Percentiles rank a stretch among this genome's conserved stretches.
Conservation (phyloP, 1,140 invertebrate genomes). For the Wiebesia pumilae region DNA sequence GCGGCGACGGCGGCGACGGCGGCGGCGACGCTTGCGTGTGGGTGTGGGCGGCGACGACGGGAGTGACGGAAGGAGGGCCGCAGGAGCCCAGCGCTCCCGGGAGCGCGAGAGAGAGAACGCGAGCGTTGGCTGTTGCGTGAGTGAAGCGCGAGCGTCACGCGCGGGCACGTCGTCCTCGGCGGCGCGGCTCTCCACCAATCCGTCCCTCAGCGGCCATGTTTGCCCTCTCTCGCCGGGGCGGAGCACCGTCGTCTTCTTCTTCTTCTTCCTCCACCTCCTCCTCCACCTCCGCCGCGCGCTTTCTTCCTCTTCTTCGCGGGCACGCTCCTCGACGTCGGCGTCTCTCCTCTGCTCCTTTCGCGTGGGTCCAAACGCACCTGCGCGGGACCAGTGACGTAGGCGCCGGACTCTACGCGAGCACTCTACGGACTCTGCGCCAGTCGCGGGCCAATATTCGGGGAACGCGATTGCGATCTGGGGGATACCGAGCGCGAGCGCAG, state of each 20-base stretch:
- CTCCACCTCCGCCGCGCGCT: not conserved
- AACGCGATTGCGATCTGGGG: not conserved
- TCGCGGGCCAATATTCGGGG: not conserved
- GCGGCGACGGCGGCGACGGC: not conserved
- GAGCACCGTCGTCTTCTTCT: slow-evolving; percentile 59
- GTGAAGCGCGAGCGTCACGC: slow-evolving; percentile 73
- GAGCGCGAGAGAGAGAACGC: slow-evolving; percentile 60
- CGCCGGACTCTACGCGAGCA: too few species aligned
- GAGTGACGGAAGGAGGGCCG: slow-evolving; percentile 57
- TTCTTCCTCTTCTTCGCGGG: not conserved
- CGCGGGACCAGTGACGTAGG: slow-evolving; percentile 38
- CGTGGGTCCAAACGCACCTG: slow-evolving; percentile 13
- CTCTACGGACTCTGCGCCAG: not conserved
- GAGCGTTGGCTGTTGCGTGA: slow-evolving; percentile 60
- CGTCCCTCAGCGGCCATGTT: slow-evolving; percentile 75
- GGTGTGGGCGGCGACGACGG: slow-evolving; percentile 56
- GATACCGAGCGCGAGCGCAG: not conserved
- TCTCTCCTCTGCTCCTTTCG: not conserved
- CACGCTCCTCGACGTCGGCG: not conserved
- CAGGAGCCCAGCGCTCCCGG: slow-evolving; percentile 34
- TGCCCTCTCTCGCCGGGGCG: slow-evolving; percentile 71
- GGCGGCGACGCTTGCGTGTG: slow-evolving; percentile 25
- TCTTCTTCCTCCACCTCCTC: slow-evolving; percentile 2
- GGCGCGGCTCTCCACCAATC: slow-evolving; percentile 71
- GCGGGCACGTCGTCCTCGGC: slow-evolving; percentile 66